phyloP scores from a whole-genome alignment of 2,113 vertebrate genomes.

The Carassius auratus region DNA sequence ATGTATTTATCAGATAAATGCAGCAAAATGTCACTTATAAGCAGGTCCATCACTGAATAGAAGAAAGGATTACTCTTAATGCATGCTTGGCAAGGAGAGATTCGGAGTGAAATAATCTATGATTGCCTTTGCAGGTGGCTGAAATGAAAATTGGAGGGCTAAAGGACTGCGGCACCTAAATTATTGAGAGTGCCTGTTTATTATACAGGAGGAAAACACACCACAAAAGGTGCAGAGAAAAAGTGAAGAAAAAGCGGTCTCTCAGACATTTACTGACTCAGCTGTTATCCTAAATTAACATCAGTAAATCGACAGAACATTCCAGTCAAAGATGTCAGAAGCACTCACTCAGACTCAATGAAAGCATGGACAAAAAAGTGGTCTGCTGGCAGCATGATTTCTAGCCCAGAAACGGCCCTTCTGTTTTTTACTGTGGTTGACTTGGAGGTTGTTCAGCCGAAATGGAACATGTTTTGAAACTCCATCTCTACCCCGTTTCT shows the following conservation, averaged over 20 bases:
- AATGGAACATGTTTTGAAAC: slow-evolving; percentile 62
- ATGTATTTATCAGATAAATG: too few relatives aligned
- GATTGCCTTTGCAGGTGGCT: neutral
- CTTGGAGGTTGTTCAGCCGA: slow-evolving; percentile 45
- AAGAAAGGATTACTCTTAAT: neutral
- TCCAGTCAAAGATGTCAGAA: slow-evolving; percentile 27
- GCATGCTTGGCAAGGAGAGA: neutral
- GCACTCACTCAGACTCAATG: slow-evolving; percentile 22
- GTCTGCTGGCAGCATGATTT: slow-evolving; percentile 37
- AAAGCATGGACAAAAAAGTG: slow-evolving; percentile 36
- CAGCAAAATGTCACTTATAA: neutral
- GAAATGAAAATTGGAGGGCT: neutral
- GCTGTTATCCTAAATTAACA: neutral
- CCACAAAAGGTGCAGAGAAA: neutral
- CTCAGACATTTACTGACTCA: slow-evolving; percentile 23
- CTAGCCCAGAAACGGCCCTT: slow-evolving; percentile 41
- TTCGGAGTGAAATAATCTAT: neutral
- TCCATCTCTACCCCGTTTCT: slow-evolving; percentile 37
- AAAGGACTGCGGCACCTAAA: neutral
- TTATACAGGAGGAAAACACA: neutral
- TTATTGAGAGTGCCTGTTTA: neutral
- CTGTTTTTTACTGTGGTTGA: slow-evolving; percentile 52
- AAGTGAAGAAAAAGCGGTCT: neutral
- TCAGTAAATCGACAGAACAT: slow-evolving; percentile 9
- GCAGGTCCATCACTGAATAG: neutral